These are phyloP conservation scores for Halictus ligatus DNA, from an alignment of 2,888 invertebrate species.

Conservation along the genomic window DNA sequence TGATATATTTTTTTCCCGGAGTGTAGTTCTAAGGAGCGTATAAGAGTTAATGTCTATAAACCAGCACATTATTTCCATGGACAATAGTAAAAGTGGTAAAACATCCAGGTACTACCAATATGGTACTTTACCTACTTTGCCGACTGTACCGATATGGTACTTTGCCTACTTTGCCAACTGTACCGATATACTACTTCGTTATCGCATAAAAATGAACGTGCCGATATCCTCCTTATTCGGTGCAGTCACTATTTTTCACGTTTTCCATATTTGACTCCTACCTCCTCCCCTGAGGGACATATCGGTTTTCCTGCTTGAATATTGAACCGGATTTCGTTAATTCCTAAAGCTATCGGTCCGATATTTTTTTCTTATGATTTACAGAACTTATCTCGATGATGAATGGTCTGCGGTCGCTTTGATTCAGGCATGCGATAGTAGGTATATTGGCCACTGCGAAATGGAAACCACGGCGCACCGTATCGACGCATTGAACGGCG, in stretches of 20 bases:
- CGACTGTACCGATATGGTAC: too few species aligned
- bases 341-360: not conserved
- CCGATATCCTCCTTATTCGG: not conserved
- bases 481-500: constrained; percentile 36
- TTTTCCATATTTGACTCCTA: not conserved
- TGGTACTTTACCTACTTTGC: too few species aligned
- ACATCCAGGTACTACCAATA: not conserved
- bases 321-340: not conserved
- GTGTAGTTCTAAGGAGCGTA: too few species aligned
- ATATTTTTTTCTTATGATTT: constrained; percentile 25
- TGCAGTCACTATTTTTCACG: not conserved
- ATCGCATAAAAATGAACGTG: not conserved
- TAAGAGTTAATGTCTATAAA: too few species aligned
- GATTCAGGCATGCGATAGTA: constrained; percentile 33
- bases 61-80: too few species aligned
- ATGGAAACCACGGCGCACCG: constrained; percentile 44
- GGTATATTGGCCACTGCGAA: constrained; percentile 22
- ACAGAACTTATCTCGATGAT: constrained; percentile 35
- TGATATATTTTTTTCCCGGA: too few species aligned
- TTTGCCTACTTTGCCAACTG: not conserved
- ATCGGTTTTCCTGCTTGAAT: not conserved
- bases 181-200: not conserved
- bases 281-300: not conserved
- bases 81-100: not conserved
- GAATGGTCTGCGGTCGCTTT: constrained; percentile 41